These are phyloP conservation scores for Morelia viridis DNA, from an alignment of 2,797 vertebrate species.

Conservation along the genomic window DNA sequence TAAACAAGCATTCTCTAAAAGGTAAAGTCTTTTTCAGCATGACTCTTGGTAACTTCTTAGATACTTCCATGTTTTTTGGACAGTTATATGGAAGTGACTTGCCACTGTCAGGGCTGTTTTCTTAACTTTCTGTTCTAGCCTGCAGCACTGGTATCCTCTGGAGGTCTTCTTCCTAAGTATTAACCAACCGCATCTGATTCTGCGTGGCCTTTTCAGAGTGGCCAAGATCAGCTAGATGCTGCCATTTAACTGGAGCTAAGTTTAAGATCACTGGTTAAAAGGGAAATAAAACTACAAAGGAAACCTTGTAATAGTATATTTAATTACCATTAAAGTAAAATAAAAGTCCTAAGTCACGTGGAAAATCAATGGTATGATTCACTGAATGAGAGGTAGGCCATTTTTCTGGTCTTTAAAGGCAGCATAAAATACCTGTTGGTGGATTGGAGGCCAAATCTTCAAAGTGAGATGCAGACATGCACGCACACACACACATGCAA, in stretches of 20 bases:
- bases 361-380: not conserved
- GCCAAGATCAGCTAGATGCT: not conserved
- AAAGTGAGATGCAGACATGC: not conserved
- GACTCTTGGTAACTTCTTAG: not conserved
- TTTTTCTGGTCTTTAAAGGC: not conserved
- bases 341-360: not conserved
- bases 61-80: not conserved
- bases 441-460: not conserved
- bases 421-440: not conserved
- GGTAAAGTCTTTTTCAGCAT: not conserved
- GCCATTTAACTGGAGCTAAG: not conserved
- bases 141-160: not conserved
- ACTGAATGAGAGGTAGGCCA: not conserved
- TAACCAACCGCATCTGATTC: not conserved
- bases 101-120: not conserved
- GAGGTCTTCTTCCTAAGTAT: not conserved
- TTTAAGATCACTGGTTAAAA: not conserved
- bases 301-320: not conserved
- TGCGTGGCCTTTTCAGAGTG: not conserved
- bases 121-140: not conserved
- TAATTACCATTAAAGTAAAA: not conserved
- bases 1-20: not conserved
- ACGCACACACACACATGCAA: not conserved
- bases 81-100: not conserved
- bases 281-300: not conserved